Conservation (phyloP, 2,888 invertebrate species). For the Lycophotia porphyrea region DNA sequence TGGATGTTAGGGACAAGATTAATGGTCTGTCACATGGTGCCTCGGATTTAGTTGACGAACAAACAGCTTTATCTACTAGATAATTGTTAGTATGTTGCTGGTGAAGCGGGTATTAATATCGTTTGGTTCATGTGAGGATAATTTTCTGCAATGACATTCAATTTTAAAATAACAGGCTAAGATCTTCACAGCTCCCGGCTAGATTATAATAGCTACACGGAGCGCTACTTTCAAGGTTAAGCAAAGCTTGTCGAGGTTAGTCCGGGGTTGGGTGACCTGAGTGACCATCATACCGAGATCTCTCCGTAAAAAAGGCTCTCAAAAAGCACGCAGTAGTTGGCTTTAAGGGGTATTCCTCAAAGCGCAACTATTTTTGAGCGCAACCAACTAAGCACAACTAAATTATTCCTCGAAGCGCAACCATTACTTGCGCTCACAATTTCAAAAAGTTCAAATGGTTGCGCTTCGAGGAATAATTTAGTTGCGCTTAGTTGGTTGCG, state of each 20-base stretch:
- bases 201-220: background rate
- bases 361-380: too few species aligned
- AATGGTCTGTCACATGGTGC: conserved; percentile 49
- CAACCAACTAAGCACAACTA: too few species aligned
- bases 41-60: conserved; percentile 57
- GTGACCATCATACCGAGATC: background rate
- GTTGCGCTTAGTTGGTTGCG: too few species aligned
- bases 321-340: background rate
- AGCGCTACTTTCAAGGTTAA: background rate
- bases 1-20: conserved; percentile 56
- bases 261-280: background rate
- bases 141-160: background rate
- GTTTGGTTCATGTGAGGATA: background rate
- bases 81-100: background rate
- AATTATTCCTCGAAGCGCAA: too few species aligned
- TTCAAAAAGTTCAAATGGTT: too few species aligned
- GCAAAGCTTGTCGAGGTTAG: background rate
- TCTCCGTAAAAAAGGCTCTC: background rate
- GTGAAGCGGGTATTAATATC: background rate
- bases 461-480: too few species aligned
- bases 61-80: conserved; percentile 29
- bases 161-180: background rate
- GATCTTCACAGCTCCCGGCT: background rate
- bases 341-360: too few species aligned
- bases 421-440: too few species aligned